Conservation (phyloP, 1,140 invertebrate genomes). For the Homalodisca vitripennis region DNA sequence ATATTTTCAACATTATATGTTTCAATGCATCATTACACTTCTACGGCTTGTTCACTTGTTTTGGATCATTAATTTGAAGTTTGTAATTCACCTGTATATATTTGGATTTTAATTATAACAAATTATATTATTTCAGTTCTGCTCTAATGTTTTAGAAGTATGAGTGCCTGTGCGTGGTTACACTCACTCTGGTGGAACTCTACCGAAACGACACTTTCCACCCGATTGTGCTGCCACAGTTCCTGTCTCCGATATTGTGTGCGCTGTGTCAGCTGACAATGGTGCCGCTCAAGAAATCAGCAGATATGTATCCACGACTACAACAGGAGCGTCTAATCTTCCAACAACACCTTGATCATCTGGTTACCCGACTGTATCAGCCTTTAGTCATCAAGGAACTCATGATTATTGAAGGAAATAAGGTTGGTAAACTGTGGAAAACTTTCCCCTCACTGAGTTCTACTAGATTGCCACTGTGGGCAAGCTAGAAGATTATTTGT, state of each 20-base stretch:
- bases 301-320: slow-evolving; percentile 41
- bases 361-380: slow-evolving; percentile 58
- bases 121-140: too few relatives aligned
- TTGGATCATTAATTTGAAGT: too few relatives aligned
- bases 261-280: slow-evolving; percentile 67
- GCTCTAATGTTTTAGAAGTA: slow-evolving; percentile 49
- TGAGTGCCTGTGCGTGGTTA: slow-evolving; percentile 45
- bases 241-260: slow-evolving; percentile 57
- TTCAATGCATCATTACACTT: too few relatives aligned
- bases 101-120: too few relatives aligned
- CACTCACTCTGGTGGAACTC: slow-evolving; percentile 46
- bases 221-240: slow-evolving; percentile 47
- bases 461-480: too few relatives aligned
- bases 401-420: slow-evolving; percentile 61
- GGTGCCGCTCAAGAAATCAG: slow-evolving; percentile 62
- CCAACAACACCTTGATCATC: slow-evolving; percentile 51
- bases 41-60: too few relatives aligned
- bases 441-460: too few relatives aligned
- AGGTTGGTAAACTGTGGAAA: slow-evolving; percentile 33
- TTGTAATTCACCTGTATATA: too few relatives aligned
- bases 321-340: slow-evolving; percentile 55
- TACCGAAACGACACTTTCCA: slow-evolving; percentile 48
- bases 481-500: too few relatives aligned
- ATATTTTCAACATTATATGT: too few relatives aligned
- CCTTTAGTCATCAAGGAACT: slow-evolving; percentile 65